Percentiles rank a stretch among this genome's conserved stretches.
phyloP scores from a whole-genome alignment of 2,113 vertebrate genomes.

The Phocoena phocoena region DNA sequence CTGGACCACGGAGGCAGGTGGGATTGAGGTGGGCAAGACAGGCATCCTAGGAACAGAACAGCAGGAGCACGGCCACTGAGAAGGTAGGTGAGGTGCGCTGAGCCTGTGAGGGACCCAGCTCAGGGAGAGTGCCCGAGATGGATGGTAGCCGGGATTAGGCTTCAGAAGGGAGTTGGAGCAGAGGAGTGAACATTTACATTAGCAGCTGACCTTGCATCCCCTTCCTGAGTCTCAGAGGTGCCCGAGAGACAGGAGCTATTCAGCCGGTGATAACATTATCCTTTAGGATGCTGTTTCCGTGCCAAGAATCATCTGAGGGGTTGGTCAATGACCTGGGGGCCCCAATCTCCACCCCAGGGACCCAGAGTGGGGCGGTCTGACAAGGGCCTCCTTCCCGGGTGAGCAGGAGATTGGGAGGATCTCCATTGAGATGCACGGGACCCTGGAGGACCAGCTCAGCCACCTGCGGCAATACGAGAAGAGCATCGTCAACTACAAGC shows the following conservation, averaged over 20 bases:
- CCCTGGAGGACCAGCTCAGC: slow-evolving; percentile 96
- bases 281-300: neutral
- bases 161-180: neutral
- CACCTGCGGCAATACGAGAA: slow-evolving; percentile 98
- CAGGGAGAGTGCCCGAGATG: neutral
- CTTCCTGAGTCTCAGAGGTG: neutral
- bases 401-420: slow-evolving; percentile 97
- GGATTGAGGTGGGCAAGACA: neutral
- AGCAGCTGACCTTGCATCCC: neutral
- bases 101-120: neutral
- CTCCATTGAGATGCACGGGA: slow-evolving; percentile 98
- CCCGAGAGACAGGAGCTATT: neutral
- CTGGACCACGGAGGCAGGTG: neutral
- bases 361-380: neutral
- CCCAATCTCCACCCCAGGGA: neutral
- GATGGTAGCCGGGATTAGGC: neutral
- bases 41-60: neutral
- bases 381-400: neutral
- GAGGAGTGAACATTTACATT: neutral
- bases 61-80: neutral
- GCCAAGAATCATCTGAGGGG: neutral
- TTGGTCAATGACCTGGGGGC: neutral
- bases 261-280: neutral
- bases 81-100: neutral
- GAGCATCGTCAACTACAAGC: slow-evolving; percentile 98